A percentile compares a stretch with the other conserved stretches of the same genome.
phyloP scores from a whole-genome alignment of 2,113 vertebrate species.

The Ictalurus punctatus region DNA sequence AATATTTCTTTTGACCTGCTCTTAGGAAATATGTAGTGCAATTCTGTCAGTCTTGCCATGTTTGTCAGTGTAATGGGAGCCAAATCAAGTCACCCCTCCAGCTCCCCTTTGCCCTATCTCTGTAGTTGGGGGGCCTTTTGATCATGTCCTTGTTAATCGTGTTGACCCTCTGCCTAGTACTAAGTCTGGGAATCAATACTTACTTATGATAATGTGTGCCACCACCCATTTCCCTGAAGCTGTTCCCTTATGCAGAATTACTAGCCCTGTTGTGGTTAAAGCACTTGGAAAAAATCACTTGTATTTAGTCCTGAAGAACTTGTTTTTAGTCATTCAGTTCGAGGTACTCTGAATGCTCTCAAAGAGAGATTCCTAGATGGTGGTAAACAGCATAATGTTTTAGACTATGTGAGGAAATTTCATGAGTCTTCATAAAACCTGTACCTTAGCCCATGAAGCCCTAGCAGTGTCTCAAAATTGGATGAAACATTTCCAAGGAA shows the following conservation, averaged over 20 bases:
- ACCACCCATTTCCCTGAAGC: neutral
- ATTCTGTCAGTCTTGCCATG: neutral
- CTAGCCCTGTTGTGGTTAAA: neutral
- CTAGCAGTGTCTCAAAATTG: neutral
- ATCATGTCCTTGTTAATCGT: neutral
- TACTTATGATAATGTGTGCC: neutral
- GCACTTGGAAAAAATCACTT: neutral
- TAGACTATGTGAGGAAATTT: neutral
- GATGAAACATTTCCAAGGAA: neutral
- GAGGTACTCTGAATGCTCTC: neutral
- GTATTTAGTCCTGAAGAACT: neutral
- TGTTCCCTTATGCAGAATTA: neutral
- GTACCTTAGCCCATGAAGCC: neutral
- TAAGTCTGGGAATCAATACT: neutral
- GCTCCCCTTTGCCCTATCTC: neutral
- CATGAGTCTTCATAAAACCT: neutral
- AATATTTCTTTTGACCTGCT: neutral
- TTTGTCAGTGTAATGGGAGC: neutral
- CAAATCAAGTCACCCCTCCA: neutral
- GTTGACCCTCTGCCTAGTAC: neutral
- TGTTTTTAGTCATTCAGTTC: neutral
- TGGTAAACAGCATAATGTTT: neutral
- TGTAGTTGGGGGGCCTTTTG: neutral
- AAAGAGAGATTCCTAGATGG: neutral
- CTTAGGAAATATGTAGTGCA: neutral